Percentiles rank a stretch among this genome's conserved stretches.
Evolutionary conservation across 1,140 invertebrate species (phyloP).

Genomic region (Bursaphelenchus mucronatus): DNA sequence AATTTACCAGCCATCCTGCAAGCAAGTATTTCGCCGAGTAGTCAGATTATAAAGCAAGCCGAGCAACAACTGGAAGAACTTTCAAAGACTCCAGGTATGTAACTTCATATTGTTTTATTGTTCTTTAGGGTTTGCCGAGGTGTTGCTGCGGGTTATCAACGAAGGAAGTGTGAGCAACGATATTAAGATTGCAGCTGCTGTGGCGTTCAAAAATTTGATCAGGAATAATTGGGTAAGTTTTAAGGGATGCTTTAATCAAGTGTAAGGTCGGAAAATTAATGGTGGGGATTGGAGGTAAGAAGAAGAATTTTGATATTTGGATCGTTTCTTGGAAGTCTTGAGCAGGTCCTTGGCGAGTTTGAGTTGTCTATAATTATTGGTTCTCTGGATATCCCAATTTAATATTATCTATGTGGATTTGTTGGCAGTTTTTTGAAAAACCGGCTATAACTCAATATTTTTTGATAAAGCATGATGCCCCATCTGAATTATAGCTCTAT

Average conservation of each 20-base stretch:
- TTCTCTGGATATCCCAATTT: not conserved
- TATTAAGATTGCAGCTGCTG: constrained; percentile 46
- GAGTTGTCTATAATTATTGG: too few relatives aligned
- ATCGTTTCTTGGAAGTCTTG: constrained; percentile 8
- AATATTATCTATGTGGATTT: not conserved
- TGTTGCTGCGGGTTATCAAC: constrained; percentile 4
- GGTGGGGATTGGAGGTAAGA: not conserved
- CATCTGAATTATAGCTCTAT: too few relatives aligned
- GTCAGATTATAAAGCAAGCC: not conserved
- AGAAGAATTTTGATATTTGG: not conserved
- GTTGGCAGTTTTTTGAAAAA: not conserved
- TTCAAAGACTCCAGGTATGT: constrained; percentile 3
- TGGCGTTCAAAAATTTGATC: constrained; percentile 46
- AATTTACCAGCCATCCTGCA: too few relatives aligned
- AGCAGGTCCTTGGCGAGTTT: too few relatives aligned
- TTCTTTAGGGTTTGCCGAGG: constrained; percentile 14
- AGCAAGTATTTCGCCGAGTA: too few relatives aligned
- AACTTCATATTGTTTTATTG: not conserved
- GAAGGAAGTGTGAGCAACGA: constrained; percentile 12
- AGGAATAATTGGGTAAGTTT: constrained; percentile 37
- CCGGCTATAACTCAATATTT: not conserved
- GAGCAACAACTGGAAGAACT: not conserved
- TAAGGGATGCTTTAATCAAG: not conserved
- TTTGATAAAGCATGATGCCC: constrained; percentile 18
- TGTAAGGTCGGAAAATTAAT: constrained; percentile 1